A percentile compares a stretch with the other conserved stretches of the same genome.
Evolutionary conservation across 2,888 invertebrate species (phyloP).

Genomic region (Troilus luridus): DNA sequence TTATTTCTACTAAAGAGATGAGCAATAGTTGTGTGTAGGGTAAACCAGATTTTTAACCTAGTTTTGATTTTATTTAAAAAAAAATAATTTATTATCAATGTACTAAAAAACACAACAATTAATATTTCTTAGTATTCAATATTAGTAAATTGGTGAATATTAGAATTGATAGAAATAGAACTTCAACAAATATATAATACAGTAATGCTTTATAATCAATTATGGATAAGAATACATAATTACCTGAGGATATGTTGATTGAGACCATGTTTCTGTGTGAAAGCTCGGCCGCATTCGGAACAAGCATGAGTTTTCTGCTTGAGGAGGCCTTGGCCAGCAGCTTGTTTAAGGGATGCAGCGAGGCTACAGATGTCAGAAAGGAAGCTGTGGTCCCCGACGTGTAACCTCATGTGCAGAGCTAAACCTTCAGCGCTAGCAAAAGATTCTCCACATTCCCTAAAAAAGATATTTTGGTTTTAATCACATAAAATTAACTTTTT

Average conservation of each 20-base stretch:
- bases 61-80: too few species aligned
- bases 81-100: too few species aligned
- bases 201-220: not conserved
- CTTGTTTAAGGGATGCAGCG: slow-evolving; percentile 80
- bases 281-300: slow-evolving; percentile 84
- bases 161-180: too few species aligned
- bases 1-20: too few species aligned
- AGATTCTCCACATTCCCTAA: slow-evolving; percentile 76
- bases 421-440: slow-evolving; percentile 82
- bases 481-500: not conserved
- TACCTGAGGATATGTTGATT: slow-evolving; percentile 82
- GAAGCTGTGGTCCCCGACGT: slow-evolving; percentile 84
- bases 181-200: too few species aligned
- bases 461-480: slow-evolving; percentile 51
- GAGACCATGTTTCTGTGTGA: slow-evolving; percentile 86
- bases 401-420: slow-evolving; percentile 83
- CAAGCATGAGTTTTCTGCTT: slow-evolving; percentile 80
- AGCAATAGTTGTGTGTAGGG: too few species aligned
- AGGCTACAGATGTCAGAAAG: slow-evolving; percentile 86
- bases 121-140: too few species aligned
- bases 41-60: too few species aligned
- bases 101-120: too few species aligned
- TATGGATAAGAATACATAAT: slow-evolving; percentile 63
- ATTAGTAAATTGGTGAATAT: too few species aligned
- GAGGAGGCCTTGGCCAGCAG: slow-evolving; percentile 64